Base-by-base conservation (phyloP, 1,140 invertebrate species). In the Littorina saxatilis region DNA sequence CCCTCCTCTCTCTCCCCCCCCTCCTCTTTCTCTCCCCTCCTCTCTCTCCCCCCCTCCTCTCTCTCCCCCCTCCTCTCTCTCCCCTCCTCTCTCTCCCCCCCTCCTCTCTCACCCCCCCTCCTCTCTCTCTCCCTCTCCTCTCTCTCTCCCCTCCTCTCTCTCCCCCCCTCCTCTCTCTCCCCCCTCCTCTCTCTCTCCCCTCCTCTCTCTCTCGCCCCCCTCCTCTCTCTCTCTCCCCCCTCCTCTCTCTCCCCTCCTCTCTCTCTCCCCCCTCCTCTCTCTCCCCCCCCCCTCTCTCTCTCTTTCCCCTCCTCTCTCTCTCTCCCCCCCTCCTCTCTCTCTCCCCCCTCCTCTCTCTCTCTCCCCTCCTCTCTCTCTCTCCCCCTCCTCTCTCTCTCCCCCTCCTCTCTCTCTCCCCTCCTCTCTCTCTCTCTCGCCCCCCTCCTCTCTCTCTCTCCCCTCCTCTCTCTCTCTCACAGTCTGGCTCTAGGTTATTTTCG, bases 111-210 rank as follows among this genome's bases (percentile, higher is more conserved):
- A 50, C 47, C 20, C 7, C 47, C 20, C 47, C 9, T 50, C 7
- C 20, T 50, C 47, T 9, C 47, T 11, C 47, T 50, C 9, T 66
- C 32, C 63, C 32, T n/a, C 63, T n/a, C 32, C 63, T n/a, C 32
- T 35, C 32, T 66, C 63, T 66, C 32, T 35, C 32, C n/a, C 63
- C n/a, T n/a, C n/a, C 32, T 66, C 63, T 66, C 32, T 35, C 32
- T 66, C 63, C 7, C 63, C n/a, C 32, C n/a, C 32, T 66, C n/a
- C 7, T 66, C 9, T n/a, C 7, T 66, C 63, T 32, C 37, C n/a
- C 37, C 37, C 29, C 37, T 37, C 40, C 29, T 63, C 20, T 79
- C 58, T 63, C 37, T 79, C 50, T 79, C 37, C n/a, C n/a, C n/a
- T n/a, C n/a, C n/a, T n/a, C n/a, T n/a, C n/a, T n/a, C n/a, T n/a